A percentile compares a stretch with the other conserved stretches of the same genome.
Evolutionary conservation across 2,888 invertebrate species (phyloP).

Genomic region (Synergus gifuensis): DNA sequence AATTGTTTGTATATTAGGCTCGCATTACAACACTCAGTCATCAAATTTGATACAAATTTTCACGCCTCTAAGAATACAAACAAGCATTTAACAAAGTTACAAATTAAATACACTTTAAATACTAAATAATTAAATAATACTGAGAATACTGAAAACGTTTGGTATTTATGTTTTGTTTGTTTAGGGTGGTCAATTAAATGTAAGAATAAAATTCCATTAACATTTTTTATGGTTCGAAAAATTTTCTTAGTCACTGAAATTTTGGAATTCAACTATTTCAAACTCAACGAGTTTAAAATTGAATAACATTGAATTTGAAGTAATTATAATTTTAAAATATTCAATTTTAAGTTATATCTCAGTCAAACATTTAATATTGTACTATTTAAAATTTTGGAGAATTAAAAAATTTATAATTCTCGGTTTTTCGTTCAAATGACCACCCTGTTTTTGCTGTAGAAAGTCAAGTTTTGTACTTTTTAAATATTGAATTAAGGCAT

Average conservation of each 20-base stretch:
- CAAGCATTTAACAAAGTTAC: neutral
- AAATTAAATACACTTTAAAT: constrained; percentile 5
- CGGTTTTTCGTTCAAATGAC: neutral
- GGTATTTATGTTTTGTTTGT: constrained; percentile 10
- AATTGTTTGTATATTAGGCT: constrained; percentile 45
- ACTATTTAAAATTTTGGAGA: neutral
- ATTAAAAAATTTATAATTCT: neutral
- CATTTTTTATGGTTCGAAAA: too few species aligned
- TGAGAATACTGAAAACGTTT: constrained; percentile 9
- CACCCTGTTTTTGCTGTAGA: neutral
- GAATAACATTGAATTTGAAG: neutral
- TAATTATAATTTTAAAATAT: neutral
- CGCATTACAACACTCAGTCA: constrained; percentile 40
- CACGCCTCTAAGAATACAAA: neutral
- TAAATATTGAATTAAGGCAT: neutral
- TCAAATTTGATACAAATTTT: neutral
- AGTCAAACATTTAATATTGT: neutral
- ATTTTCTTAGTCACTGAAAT: neutral
- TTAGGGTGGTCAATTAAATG: neutral
- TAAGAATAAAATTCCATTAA: too few species aligned
- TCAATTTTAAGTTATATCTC: neutral
- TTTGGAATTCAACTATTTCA: neutral
- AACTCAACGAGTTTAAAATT: neutral
- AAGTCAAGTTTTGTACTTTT: neutral
- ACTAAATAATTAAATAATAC: constrained; percentile 18